Evolutionary conservation across 2,888 invertebrate genomes (phyloP), one percentile per base, ranked within the genome.

Genomic region (Rugalucina vietnamica): DNA sequence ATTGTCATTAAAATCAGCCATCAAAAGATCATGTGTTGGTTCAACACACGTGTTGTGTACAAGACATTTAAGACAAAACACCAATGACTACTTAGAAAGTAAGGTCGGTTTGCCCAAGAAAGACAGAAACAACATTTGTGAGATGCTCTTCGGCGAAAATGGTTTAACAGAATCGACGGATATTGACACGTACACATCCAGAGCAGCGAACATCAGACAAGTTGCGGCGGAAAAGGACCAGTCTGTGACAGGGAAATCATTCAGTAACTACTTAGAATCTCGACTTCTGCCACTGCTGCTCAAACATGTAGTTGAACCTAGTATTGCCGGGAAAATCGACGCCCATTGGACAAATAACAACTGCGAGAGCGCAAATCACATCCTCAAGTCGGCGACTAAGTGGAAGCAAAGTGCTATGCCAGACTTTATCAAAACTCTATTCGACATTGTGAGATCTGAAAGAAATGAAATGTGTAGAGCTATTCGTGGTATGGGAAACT

Each of bases 321-420:
- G 29, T 0, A 32, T 12, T 29, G 27, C 43, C 14, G 29, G 50
- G 0, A 77, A 77, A 60, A 34, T 81, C 1, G 2, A 36, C 27
- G 18, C 36, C 32, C 73, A 4, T 5, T 78, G 79, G 77, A 74
- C 77, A 18, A 73, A 69, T 32, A 82, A 79, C 43, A 72, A 76
- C 34, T 79, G 70, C 24, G 84, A 84, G 34, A 81, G 81, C n/a
- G 84, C 81, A 0, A 84, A 84, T 27, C 84, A 84, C 37, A 24
- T 84, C 29, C 36, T 81, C 3, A 81, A 84, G 18, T 24, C 70
- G 0, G 81, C 84, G 21, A 60, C 65, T 3, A 12, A 78, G 0
- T 81, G 81, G 81, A 74, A 78, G 37, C 0, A 18, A 27, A 27
- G 24, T 14, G 79, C 81, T 37, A 12, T 84, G 0, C 78, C 75